Conservation (phyloP, 1,140 invertebrate species). For the Drosophila kikkawai region DNA sequence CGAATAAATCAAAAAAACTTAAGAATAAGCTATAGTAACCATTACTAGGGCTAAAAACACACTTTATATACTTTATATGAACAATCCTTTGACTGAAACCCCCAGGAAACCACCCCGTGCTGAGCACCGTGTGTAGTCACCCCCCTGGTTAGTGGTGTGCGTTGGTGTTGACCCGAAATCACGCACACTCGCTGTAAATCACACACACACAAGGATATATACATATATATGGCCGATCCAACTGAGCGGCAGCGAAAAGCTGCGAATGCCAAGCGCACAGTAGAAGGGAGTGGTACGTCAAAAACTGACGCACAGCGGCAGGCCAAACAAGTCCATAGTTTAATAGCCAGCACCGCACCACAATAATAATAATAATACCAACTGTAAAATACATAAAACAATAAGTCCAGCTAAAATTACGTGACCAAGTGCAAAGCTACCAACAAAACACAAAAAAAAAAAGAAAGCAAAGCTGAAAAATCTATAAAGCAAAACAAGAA, state of each 20-base stretch:
- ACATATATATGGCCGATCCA: constrained; percentile 56
- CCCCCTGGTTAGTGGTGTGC: constrained; percentile 34
- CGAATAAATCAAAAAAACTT: constrained; percentile 11
- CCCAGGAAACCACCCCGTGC: constrained; percentile 30
- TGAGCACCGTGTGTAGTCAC: constrained; percentile 19
- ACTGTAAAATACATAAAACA: constrained; percentile 63
- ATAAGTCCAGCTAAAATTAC: constrained; percentile 22
- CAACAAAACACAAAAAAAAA: not conserved
- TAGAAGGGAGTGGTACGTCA: constrained; percentile 85
- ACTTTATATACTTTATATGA: not conserved
- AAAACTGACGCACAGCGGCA: constrained; percentile 85
- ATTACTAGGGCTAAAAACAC: not conserved
- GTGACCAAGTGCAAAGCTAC: constrained; percentile 47
- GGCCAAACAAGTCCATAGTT: constrained; percentile 75
- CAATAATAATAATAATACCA: constrained; percentile 44
- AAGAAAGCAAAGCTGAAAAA: constrained; percentile 1
- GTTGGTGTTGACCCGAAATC: constrained; percentile 77
- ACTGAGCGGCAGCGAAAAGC: constrained; percentile 70
- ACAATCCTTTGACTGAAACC: constrained; percentile 12
- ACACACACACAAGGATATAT: constrained; percentile 48
- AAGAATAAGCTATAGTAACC: not conserved
- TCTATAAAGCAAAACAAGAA: constrained; percentile 22
- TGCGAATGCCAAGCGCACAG: constrained; percentile 74
- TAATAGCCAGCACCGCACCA: constrained; percentile 42
- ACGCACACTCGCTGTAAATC: constrained; percentile 82